Base-by-base conservation (phyloP, 2,113 vertebrate species). In the Triplophysa dalaica region DNA sequence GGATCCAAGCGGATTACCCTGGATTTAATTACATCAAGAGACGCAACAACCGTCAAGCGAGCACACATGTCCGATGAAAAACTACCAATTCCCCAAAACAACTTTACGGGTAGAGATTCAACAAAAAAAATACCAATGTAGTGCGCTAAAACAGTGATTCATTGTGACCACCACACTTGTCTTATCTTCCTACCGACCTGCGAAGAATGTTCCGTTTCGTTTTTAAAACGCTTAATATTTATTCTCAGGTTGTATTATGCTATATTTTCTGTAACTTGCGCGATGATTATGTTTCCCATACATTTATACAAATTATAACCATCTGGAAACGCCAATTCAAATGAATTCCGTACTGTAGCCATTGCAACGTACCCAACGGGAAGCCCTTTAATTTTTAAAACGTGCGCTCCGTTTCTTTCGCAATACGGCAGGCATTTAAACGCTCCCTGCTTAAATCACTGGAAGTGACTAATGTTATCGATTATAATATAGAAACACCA, bases 331-430 rank as follows among this genome's bases (percentile, higher is more conserved):
- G n/a, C 22, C 43, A 16, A 54, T 75, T 56, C 13, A 45, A 41
- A 19, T 21, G 17, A 33, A 52, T 64, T 63, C 61, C 17, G 16
- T 61, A 41, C 64, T 64, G 64, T 65, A 65, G 43, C 24, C 74
- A 38, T 12, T 66, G 45, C 62, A 50, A 52, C 61, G 52, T 54
- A 8, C 45, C 61, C 62, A 63, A 80, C 58, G 11, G 16, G 83
- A 80, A 91, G 90, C 90, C 91, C 90, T 94, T 93, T 93, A 93
- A 93, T 90, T 85, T 91, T 92, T 92, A 89, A 92, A 90, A 77
- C 45, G 52, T 76, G 78, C 60, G 75, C 81, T 77, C 62, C 63
- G 52, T 60, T 79, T 60, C 70, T 67, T 56, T 58, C 38, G 62
- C 48, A 65, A 16, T 29, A 74, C 70, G 48, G 8, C 60, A 65